phyloP scores from a whole-genome alignment of 1,140 invertebrate genomes.

The Lutraria rhynchaena region DNA sequence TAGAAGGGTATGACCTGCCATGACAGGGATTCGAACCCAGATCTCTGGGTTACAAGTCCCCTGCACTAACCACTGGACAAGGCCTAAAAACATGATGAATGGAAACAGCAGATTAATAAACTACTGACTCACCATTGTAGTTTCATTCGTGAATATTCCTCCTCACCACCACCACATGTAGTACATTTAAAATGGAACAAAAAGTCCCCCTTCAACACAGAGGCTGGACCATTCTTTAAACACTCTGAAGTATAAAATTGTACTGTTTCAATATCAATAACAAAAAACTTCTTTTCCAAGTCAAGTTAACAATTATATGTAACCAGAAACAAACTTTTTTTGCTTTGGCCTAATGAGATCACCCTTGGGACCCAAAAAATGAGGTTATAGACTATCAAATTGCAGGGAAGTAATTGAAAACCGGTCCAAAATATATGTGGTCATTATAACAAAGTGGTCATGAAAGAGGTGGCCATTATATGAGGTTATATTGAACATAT shows the following conservation, averaged over 20 bases:
- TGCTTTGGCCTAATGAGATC: background rate
- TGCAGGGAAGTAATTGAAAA: background rate
- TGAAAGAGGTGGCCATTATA: too few relatives aligned
- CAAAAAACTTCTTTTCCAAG: background rate
- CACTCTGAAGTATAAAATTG: constrained; percentile 72
- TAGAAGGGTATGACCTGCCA: too few relatives aligned
- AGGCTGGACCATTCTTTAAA: constrained; percentile 83
- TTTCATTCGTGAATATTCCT: constrained; percentile 85
- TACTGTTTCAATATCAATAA: background rate
- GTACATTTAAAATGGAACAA: constrained; percentile 89
- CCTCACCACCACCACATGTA: constrained; percentile 85
- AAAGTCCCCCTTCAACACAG: constrained; percentile 88
- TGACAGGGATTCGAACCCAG: too few relatives aligned
- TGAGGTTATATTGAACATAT: too few relatives aligned
- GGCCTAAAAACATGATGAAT: too few relatives aligned
- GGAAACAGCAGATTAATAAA: too few relatives aligned
- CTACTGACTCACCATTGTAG: constrained; percentile 87
- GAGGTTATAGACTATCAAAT: background rate
- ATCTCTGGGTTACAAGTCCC: too few relatives aligned
- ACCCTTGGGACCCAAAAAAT: background rate
- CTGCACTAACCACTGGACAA: background rate
- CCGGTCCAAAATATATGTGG: background rate
- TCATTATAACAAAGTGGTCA: too few relatives aligned
- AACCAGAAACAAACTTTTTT: background rate
- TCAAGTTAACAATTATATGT: background rate